Percentiles rank a stretch among this genome's conserved stretches.
These are phyloP conservation scores for Xanthorhoe designata DNA, from an alignment of 2,888 invertebrate species.

Conservation along the genomic window DNA sequence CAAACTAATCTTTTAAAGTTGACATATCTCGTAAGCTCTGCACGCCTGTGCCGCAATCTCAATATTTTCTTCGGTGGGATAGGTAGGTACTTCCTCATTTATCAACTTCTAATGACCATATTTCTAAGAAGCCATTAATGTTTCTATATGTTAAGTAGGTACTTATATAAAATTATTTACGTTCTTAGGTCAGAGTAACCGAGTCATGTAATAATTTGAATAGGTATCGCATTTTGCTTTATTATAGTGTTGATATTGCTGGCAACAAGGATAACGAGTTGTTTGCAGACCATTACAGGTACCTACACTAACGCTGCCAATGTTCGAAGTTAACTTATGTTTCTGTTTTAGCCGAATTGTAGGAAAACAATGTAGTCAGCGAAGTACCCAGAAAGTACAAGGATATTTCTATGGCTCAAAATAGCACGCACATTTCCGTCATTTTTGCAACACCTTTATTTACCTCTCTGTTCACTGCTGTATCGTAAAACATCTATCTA, in stretches of 20 bases:
- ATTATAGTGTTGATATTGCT: slow-evolving; percentile 34
- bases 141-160: slow-evolving; percentile 4
- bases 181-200: slow-evolving; percentile 19
- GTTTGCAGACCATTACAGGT: slow-evolving; percentile 42
- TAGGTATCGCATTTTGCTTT: slow-evolving; percentile 34
- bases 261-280: slow-evolving; percentile 43
- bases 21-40: background rate
- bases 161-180: slow-evolving; percentile 23
- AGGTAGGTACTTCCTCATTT: slow-evolving; percentile 30
- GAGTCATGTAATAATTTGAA: slow-evolving; percentile 28
- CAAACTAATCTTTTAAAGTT: background rate
- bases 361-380: slow-evolving; percentile 13
- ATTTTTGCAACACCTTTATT: background rate
- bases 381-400: slow-evolving; percentile 4
- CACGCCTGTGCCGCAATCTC: background rate
- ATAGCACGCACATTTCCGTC: background rate
- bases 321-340: slow-evolving; percentile 16
- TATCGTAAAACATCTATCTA: background rate
- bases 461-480: background rate
- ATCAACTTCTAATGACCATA: slow-evolving; percentile 23
- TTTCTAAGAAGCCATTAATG: slow-evolving; percentile 24
- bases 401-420: background rate
- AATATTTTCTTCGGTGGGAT: slow-evolving; percentile 8
- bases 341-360: slow-evolving; percentile 21
- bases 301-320: slow-evolving; percentile 25